Evolutionary conservation across 1,140 invertebrate species (phyloP).

Genomic region (Euwallacea fornicatus): DNA sequence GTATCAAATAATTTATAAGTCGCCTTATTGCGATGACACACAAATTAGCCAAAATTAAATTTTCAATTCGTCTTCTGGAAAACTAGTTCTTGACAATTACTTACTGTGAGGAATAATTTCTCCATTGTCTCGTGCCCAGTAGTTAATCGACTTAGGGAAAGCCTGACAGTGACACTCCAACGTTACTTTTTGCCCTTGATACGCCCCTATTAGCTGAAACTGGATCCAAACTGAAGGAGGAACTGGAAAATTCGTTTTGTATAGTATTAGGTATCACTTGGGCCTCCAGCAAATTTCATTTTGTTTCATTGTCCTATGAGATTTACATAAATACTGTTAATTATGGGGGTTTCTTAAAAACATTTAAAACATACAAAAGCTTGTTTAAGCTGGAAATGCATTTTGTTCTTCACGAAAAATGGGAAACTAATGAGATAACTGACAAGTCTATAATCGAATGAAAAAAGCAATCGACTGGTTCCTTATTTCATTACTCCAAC

Average conservation of each 20-base stretch:
- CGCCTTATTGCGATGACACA: no score
- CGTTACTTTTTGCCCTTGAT: conserved; percentile 74
- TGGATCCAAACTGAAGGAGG: conserved; percentile 83
- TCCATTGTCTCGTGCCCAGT: conserved; percentile 78
- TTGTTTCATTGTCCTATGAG: no score
- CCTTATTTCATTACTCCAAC: neutral
- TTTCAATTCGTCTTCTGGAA: neutral
- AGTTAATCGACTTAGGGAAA: conserved; percentile 84
- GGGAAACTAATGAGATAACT: no score
- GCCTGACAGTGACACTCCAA: conserved; percentile 86
- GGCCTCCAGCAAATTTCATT: no score
- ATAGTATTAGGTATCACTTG: no score
- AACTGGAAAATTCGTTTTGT: conserved; percentile 59
- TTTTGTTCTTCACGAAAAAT: no score
- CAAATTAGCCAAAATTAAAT: neutral
- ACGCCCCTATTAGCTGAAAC: conserved; percentile 79
- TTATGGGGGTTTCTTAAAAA: no score
- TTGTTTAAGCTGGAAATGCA: no score
- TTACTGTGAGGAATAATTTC: conserved; percentile 81
- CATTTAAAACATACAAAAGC: no score
- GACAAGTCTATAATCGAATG: no score
- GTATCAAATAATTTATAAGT: no score
- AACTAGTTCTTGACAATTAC: conserved; percentile 33
- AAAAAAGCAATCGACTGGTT: neutral
- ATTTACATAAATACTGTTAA: no score